Conservation (phyloP, 2,113 vertebrate species). For the Saguinus midas region DNA sequence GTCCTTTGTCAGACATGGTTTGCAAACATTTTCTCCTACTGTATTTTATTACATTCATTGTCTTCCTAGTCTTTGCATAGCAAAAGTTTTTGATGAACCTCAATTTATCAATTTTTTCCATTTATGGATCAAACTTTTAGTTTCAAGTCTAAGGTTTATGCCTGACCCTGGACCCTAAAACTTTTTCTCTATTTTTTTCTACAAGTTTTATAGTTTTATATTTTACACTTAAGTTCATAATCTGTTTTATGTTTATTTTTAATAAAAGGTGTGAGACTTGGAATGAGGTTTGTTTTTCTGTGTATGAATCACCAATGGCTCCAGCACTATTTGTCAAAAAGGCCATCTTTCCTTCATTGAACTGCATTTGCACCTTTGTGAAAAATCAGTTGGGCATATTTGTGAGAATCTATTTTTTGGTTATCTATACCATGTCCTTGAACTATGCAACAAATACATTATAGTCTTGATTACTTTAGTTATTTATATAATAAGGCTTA, state of each 20-base stretch:
- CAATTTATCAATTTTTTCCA: neutral
- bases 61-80: neutral
- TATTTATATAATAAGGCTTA: neutral
- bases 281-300: neutral
- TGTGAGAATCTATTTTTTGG: neutral
- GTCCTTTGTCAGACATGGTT: neutral
- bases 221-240: neutral
- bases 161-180: neutral
- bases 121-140: neutral
- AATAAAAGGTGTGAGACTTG: neutral
- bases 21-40: neutral
- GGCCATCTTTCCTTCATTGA: too few relatives aligned
- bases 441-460: neutral
- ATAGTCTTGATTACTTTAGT: neutral
- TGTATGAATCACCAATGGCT: neutral
- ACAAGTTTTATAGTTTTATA: neutral
- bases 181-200: neutral
- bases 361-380: neutral
- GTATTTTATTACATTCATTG: neutral
- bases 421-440: neutral
- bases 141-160: neutral
- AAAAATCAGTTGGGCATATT: neutral
- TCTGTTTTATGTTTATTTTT: neutral
- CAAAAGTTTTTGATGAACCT: neutral
- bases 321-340: neutral